phyloP scores from a whole-genome alignment of 2,113 vertebrate species.

The Indicator maculatus region DNA sequence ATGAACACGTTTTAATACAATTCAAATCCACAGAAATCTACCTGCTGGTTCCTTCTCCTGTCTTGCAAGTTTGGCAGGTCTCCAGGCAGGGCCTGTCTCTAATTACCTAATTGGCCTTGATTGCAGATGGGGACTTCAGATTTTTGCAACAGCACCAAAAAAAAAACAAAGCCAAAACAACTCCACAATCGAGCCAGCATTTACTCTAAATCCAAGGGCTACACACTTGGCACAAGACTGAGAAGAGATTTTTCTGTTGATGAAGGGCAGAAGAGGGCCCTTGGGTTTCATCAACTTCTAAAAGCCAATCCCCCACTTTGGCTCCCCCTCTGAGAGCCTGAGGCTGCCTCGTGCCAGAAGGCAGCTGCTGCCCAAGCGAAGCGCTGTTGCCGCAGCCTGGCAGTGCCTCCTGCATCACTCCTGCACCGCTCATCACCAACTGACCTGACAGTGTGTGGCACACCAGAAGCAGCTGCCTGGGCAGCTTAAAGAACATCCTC shows the following conservation, averaged over 20 bases:
- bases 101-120: background rate
- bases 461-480: background rate
- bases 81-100: background rate
- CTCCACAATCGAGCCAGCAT: background rate
- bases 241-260: background rate
- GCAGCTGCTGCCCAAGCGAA: accelerated
- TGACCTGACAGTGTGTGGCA: background rate
- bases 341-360: background rate
- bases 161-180: background rate
- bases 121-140: background rate
- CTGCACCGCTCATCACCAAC: accelerated
- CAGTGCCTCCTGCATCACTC: accelerated
- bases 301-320: background rate
- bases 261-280: accelerated
- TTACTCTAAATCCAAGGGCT: background rate
- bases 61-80: background rate
- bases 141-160: background rate
- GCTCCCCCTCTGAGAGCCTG: background rate
- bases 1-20: background rate
- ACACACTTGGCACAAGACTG: background rate
- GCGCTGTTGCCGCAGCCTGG: accelerated
- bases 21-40: background rate
- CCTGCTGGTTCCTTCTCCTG: background rate
- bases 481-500: background rate
- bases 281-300: background rate